Evolutionary conservation across 2,113 vertebrate genomes (phyloP).

Genomic region (Pyrgilauda ruficollis): DNA sequence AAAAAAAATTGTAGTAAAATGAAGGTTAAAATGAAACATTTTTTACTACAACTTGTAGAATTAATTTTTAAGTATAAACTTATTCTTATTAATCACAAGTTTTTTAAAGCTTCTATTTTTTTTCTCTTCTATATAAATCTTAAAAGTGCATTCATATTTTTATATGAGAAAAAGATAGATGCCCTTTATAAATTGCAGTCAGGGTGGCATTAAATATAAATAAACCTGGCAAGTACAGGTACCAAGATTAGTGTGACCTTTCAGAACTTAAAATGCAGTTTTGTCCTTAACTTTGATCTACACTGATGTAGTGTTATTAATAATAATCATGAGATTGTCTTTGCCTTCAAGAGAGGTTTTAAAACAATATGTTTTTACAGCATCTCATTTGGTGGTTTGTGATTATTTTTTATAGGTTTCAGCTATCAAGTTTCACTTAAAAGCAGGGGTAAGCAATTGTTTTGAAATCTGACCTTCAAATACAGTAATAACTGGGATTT

Average conservation of each 20-base stretch:
- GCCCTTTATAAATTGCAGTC: not conserved
- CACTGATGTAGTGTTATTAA: not conserved
- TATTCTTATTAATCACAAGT: not conserved
- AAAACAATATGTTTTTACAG: not conserved
- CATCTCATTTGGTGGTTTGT: not conserved
- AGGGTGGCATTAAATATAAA: conserved; percentile 1
- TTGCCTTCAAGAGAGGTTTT: not conserved
- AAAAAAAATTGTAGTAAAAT: not conserved
- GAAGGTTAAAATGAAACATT: not conserved
- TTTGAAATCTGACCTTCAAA: not conserved
- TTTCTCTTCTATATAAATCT: not conserved
- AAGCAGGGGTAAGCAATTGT: not conserved
- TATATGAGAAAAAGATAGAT: not conserved
- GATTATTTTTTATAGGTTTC: not conserved
- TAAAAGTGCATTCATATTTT: not conserved
- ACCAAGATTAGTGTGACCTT: not conserved
- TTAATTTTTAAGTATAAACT: not conserved
- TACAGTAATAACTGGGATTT: not conserved
- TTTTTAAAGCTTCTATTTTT: not conserved
- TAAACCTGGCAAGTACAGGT: not conserved
- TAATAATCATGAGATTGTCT: not conserved
- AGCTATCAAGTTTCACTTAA: not conserved
- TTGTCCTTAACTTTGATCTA: not conserved
- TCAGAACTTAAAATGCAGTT: not conserved
- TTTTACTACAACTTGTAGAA: not conserved